A percentile compares a stretch with the other conserved stretches of the same genome.
phyloP scores from a whole-genome alignment of 2,113 vertebrate genomes.

The Sinocyclocheilus grahami region DNA sequence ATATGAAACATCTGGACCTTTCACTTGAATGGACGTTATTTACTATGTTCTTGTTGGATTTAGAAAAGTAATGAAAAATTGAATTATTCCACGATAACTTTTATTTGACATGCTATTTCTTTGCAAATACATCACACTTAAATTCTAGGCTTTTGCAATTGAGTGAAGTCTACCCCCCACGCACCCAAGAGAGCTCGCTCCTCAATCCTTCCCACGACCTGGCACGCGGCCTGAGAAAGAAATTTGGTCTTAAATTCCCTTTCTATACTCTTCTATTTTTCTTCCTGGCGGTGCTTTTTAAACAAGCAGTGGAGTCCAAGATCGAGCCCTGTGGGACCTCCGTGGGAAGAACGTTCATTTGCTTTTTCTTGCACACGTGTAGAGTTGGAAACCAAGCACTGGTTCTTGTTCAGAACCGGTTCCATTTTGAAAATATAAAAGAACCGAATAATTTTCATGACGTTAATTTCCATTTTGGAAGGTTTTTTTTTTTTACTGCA shows the following conservation, averaged over 20 bases:
- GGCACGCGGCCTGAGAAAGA: not conserved
- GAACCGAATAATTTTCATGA: no score
- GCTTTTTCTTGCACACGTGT: not conserved
- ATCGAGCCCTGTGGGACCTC: conserved; percentile 47
- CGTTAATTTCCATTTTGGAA: no score
- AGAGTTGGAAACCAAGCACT: not conserved
- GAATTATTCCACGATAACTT: not conserved
- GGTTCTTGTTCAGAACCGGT: no score
- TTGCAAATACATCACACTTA: not conserved
- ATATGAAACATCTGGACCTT: conserved; percentile 70
- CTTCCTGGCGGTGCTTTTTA: not conserved
- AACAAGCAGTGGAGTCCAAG: conserved; percentile 38
- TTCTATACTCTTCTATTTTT: conserved; percentile 21
- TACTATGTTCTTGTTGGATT: not conserved
- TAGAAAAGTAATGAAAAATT: conserved; percentile 11
- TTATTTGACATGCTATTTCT: conserved; percentile 12
- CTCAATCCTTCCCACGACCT: conserved; percentile 19
- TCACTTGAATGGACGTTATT: conserved; percentile 1
- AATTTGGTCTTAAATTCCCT: conserved; percentile 1
- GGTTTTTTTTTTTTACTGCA: no score
- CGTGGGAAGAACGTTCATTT: not conserved
- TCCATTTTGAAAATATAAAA: no score
- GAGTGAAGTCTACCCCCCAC: conserved; percentile 19
- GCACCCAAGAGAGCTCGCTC: conserved; percentile 4
- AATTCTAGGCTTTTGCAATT: not conserved